A percentile compares a stretch with the other conserved stretches of the same genome.
Evolutionary conservation across 1,140 invertebrate species (phyloP).

Genomic region (Bombus waltoni): DNA sequence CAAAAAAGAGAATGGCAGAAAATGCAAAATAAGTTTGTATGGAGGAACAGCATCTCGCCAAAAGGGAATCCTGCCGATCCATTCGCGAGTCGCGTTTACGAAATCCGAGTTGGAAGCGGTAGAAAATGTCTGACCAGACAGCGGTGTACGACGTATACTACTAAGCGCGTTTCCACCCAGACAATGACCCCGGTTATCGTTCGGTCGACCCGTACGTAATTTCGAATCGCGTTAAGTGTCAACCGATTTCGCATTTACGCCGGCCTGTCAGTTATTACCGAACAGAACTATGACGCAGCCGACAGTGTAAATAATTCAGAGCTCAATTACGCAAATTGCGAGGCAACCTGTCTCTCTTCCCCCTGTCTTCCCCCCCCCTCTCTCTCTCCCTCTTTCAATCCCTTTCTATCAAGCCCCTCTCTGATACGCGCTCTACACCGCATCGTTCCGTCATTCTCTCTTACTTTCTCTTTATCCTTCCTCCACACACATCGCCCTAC

Average conservation of each 20-base stretch:
- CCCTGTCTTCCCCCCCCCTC: conserved; percentile 29
- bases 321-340: conserved; percentile 82
- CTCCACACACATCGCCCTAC: neutral
- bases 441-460: conserved; percentile 1
- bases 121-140: conserved; percentile 9
- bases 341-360: conserved; percentile 59
- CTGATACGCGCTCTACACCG: too few species aligned
- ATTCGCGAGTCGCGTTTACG: too few species aligned
- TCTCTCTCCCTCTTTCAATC: neutral
- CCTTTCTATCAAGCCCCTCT: conserved; percentile 22
- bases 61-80: too few species aligned
- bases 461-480: conserved; percentile 45
- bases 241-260: conserved; percentile 67
- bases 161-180: conserved; percentile 11
- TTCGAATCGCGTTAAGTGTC: conserved; percentile 67
- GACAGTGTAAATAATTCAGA: conserved; percentile 82
- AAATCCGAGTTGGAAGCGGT: too few species aligned
- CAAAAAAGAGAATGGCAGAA: too few species aligned
- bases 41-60: too few species aligned
- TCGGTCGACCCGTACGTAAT: conserved; percentile 51
- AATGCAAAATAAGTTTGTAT: too few species aligned
- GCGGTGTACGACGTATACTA: neutral
- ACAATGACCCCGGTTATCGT: conserved; percentile 47
- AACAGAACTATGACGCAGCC: conserved; percentile 80
- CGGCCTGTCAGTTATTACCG: conserved; percentile 75